Percentiles rank a stretch among this genome's conserved stretches.
These are phyloP conservation scores for Drosophila tanythrix DNA, from an alignment of 2,888 invertebrate genomes.

Conservation along the genomic window DNA sequence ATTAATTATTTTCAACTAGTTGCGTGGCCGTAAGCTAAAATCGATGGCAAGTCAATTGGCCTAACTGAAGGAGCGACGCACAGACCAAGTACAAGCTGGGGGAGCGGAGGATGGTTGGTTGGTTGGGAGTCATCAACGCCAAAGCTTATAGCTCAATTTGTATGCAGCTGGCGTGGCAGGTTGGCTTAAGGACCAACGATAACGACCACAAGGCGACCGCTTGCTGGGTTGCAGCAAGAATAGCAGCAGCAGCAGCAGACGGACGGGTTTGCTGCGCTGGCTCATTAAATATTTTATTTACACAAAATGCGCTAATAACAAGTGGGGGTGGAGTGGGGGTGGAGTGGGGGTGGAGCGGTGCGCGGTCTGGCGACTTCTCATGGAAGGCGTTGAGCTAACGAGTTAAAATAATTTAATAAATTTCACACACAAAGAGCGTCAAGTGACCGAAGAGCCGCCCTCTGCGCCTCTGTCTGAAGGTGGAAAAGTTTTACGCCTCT, in stretches of 20 bases:
- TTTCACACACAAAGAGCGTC: slow-evolving; percentile 58
- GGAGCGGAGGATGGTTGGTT: neutral
- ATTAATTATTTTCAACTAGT: slow-evolving; percentile 74
- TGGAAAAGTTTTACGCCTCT: slow-evolving; percentile 65
- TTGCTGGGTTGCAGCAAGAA: neutral
- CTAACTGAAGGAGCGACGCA: slow-evolving; percentile 29
- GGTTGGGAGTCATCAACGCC: slow-evolving; percentile 47
- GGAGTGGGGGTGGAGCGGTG: slow-evolving; percentile 9
- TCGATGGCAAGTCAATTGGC: slow-evolving; percentile 66
- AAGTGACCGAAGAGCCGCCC: slow-evolving; percentile 52
- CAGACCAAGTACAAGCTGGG: slow-evolving; percentile 6
- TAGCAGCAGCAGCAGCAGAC: neutral
- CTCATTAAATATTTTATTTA: slow-evolving; percentile 73
- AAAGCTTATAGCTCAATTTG: slow-evolving; percentile 77
- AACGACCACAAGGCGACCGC: slow-evolving; percentile 21
- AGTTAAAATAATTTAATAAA: slow-evolving; percentile 77
- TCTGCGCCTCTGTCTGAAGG: slow-evolving; percentile 42
- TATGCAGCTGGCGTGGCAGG: slow-evolving; percentile 70
- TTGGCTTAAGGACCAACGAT: slow-evolving; percentile 54
- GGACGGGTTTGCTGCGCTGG: slow-evolving; percentile 8
- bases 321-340: neutral
- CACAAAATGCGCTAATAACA: slow-evolving; percentile 75
- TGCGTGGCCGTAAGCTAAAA: slow-evolving; percentile 44
- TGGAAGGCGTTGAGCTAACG: slow-evolving; percentile 66
- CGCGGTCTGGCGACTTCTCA: slow-evolving; percentile 13